These are phyloP conservation scores for Phallusia fumigata DNA, from an alignment of 23 tunicate species.

Conservation along the genomic window DNA sequence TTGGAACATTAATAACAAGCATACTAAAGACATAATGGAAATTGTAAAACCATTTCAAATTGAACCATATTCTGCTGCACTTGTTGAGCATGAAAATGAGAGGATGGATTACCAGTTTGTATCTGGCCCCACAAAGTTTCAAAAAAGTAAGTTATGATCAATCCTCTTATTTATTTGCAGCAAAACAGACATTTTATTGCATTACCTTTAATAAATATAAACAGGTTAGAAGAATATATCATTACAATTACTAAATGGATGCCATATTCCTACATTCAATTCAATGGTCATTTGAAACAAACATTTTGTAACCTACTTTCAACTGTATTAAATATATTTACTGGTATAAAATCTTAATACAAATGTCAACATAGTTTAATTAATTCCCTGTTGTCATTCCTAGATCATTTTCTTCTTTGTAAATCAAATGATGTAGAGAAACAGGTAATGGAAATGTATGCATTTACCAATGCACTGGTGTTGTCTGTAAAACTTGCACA, in stretches of 20 bases:
- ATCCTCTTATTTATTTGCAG: no score
- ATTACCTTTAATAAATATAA: no score
- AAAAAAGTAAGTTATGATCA: slow-evolving; percentile 28
- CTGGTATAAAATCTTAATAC: no score
- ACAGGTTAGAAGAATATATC: no score
- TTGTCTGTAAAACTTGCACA: slow-evolving; percentile 81
- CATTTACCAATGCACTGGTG: slow-evolving; percentile 72
- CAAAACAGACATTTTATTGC: no score
- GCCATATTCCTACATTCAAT: no score
- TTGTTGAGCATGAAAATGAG: slow-evolving; percentile 50
- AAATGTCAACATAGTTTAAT: no score
- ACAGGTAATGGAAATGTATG: slow-evolving; percentile 59
- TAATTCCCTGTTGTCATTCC: no score
- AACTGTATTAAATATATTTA: no score
- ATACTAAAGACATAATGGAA: slow-evolving; percentile 13
- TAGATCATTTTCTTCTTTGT: slow-evolving; percentile 50
- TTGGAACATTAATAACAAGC: slow-evolving; percentile 53
- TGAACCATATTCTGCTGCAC: slow-evolving; percentile 19
- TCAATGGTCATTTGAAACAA: no score
- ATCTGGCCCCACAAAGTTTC: slow-evolving; percentile 22
- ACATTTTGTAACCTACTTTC: no score
- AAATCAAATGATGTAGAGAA: background rate
- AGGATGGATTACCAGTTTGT: slow-evolving; percentile 36
- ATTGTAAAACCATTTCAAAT: slow-evolving; percentile 28
- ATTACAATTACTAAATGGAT: no score